Evolutionary conservation across 2,888 invertebrate species (phyloP).

Genomic region (Oscheius sp.): DNA sequence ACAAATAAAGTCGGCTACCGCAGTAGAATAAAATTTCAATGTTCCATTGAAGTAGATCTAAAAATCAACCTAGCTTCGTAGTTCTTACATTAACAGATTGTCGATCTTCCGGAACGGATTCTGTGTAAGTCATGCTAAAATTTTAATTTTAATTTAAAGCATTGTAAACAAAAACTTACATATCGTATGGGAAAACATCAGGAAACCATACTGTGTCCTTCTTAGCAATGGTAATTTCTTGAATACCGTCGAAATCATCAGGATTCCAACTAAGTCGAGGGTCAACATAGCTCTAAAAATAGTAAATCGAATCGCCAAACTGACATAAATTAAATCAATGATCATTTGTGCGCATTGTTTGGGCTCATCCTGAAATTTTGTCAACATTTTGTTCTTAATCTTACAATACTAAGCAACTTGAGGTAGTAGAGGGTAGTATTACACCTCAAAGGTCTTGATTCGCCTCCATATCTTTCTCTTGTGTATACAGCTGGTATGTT

Average conservation of each 20-base stretch:
- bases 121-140: constrained; percentile 5
- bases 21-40: constrained; percentile 7
- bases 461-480: constrained; percentile 4
- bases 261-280: constrained; percentile 12
- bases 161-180: not conserved
- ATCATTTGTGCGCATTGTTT: constrained; percentile 14
- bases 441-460: not conserved
- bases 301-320: not conserved
- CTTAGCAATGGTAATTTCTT: not conserved
- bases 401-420: constrained; percentile 14
- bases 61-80: not conserved
- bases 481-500: constrained; percentile 15
- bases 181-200: constrained; percentile 15
- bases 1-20: constrained; percentile 11
- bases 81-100: not conserved
- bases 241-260: constrained; percentile 8
- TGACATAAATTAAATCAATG: constrained; percentile 9
- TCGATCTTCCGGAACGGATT: constrained; percentile 12
- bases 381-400: not conserved
- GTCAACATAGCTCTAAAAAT: not conserved
- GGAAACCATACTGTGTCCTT: constrained; percentile 22
- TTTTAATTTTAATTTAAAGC: not conserved
- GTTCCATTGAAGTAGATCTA: constrained; percentile 12
- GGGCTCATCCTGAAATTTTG: constrained; percentile 16
- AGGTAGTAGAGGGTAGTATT: constrained; percentile 8